These are phyloP conservation scores for Pachyuromys duprasi DNA, from an alignment of 2,797 vertebrate genomes.

Conservation along the genomic window DNA sequence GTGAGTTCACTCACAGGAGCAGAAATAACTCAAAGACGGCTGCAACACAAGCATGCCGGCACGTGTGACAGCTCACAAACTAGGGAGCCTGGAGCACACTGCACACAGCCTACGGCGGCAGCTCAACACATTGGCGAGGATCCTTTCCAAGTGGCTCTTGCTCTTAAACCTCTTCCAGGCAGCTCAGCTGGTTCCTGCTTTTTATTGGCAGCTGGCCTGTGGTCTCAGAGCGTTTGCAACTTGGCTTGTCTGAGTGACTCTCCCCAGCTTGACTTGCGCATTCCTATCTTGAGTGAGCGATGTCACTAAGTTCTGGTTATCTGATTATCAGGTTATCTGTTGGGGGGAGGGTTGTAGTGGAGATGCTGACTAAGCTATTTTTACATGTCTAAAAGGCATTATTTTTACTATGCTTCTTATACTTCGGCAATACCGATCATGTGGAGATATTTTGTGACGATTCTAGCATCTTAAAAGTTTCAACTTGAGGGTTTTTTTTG, in stretches of 20 bases:
- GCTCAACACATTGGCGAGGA: neutral
- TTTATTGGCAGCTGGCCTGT: neutral
- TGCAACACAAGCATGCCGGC: too few species aligned
- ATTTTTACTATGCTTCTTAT: too few species aligned
- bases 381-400: too few species aligned
- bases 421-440: neutral
- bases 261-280: neutral
- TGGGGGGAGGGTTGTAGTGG: too few species aligned
- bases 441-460: slow-evolving; percentile 58
- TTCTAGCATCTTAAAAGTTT: slow-evolving; percentile 28
- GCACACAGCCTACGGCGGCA: neutral
- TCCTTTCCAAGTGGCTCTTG: neutral
- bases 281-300: too few species aligned
- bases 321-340: too few species aligned
- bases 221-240: neutral
- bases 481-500: slow-evolving; percentile 45
- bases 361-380: too few species aligned
- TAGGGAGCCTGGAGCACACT: neutral
- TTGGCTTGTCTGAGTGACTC: neutral
- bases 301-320: too few species aligned
- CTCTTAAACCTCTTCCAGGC: neutral
- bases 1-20: neutral
- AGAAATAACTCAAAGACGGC: neutral
- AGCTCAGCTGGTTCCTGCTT: neutral
- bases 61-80: neutral